Base-by-base conservation (phyloP, 2,888 invertebrate genomes). In the Bombylius discolor region DNA sequence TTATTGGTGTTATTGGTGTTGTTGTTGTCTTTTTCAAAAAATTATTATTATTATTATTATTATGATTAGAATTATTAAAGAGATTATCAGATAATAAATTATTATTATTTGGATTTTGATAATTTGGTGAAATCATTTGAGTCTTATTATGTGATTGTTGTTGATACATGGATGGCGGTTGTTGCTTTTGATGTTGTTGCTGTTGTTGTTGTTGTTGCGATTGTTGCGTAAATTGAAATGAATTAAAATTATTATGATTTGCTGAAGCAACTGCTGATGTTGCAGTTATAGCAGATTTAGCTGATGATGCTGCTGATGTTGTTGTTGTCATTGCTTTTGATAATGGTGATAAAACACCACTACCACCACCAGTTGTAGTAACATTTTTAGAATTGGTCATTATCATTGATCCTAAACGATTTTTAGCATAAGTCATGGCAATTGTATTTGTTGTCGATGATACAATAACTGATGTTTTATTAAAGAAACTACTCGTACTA, bases 381-480 rank as follows among this genome's bases (percentile, higher is more conserved):
- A 6, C 7, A 34, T 33, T 11, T 33, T 5, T 11, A 31, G 49
- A 8, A 11, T 8, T 42, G 39, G 39, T 42, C 7, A 8, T 36
- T 36, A 11, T 49, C 36, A 46, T 47, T 51, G 50, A 50, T 39
- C 46, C 50, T 45, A 51, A 46, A 33, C 55, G 47, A 50, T 57
- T 54, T 39, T 59, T 57, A 49, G 57, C 56, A 56, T 57, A 52
- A 46, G 57, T 57, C 57, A 57, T 59, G 57, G 57, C 52, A 57
- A 57, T 53, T 44, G 59, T 47, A 57, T 57, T 57, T 53, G 57
- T 57, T 58, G 56, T 57, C 51, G 60, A 54, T 56, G 62, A 61
- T 49, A 61, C 51, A 59, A 58, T 59, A 47, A 64, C 52, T 50
- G 64, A 64, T 47, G 64, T 62, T 57, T 62, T 58, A 59, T 59